A percentile compares a stretch with the other conserved stretches of the same genome.
Evolutionary conservation across 2,888 invertebrate species (phyloP).

Genomic region (Nemoura dubitans): DNA sequence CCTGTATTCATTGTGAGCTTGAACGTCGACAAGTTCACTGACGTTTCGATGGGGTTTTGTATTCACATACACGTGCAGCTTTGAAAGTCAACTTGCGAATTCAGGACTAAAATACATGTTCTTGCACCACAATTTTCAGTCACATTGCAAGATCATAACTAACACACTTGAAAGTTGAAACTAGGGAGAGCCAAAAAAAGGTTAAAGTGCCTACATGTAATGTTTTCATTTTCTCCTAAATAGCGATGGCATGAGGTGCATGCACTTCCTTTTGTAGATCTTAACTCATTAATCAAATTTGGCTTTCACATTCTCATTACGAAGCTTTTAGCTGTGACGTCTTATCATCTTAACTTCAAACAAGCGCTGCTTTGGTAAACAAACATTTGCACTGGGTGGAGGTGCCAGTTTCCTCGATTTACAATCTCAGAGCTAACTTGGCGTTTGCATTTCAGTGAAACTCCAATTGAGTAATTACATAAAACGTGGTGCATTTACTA

Average conservation of each 20-base stretch:
- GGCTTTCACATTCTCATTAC: not conserved
- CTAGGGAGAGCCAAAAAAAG: too few species aligned
- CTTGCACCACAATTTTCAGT: too few species aligned
- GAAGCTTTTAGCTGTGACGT: not conserved
- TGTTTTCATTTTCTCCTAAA: not conserved
- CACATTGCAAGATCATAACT: too few species aligned
- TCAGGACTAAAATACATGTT: too few species aligned
- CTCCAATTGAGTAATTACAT: not conserved
- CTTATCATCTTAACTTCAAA: conserved; percentile 3
- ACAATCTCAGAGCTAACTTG: not conserved
- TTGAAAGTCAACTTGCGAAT: too few species aligned
- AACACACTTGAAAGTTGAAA: too few species aligned
- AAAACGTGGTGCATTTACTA: not conserved
- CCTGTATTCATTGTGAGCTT: not conserved
- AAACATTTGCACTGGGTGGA: not conserved
- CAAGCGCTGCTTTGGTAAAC: not conserved
- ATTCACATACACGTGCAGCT: too few species aligned
- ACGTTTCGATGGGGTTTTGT: not conserved
- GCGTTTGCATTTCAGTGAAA: not conserved
- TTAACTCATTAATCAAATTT: not conserved
- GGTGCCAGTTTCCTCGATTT: not conserved
- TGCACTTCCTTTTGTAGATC: not conserved
- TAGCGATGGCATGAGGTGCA: not conserved
- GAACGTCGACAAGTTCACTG: not conserved
- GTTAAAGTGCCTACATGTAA: too few species aligned